These are phyloP conservation scores for Rhynchopsitta pachyrhyncha DNA, from an alignment of 2,113 vertebrate genomes.

Conservation along the genomic window DNA sequence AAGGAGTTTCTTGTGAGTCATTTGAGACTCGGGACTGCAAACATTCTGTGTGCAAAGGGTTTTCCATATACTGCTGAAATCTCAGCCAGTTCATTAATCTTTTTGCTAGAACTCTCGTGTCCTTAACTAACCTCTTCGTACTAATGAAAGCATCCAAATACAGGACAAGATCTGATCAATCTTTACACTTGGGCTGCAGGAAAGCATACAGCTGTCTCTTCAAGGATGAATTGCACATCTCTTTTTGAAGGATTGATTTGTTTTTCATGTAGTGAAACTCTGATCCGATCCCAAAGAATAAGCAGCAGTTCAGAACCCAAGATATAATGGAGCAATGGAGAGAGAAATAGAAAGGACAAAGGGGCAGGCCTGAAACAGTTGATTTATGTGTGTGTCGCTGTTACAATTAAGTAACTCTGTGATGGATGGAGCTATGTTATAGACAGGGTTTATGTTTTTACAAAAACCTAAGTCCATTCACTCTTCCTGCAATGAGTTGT, in stretches of 20 bases:
- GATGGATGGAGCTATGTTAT: neutral
- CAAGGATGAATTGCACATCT: neutral
- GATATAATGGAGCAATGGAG: neutral
- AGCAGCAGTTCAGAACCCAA: neutral
- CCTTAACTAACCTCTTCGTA: neutral
- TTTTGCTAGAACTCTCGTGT: neutral
- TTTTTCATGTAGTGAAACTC: neutral
- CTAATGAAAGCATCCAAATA: neutral
- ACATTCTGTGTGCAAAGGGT: neutral
- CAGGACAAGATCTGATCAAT: neutral
- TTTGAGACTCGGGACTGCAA: neutral
- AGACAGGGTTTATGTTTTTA: neutral
- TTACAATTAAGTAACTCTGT: neutral
- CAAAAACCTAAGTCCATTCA: neutral
- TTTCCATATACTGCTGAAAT: neutral
- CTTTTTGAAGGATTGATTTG: neutral
- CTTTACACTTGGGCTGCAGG: neutral
- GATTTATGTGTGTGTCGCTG: neutral
- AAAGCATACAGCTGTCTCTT: neutral
- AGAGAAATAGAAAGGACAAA: neutral
- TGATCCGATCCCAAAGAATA: neutral
- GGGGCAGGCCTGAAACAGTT: neutral
- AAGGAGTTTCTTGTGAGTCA: neutral
- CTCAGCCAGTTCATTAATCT: neutral
- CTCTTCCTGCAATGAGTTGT: neutral